Evolutionary conservation across 2,113 vertebrate genomes (phyloP), one percentile per base, ranked within the genome.

Genomic region (Fukomys damarensis): DNA sequence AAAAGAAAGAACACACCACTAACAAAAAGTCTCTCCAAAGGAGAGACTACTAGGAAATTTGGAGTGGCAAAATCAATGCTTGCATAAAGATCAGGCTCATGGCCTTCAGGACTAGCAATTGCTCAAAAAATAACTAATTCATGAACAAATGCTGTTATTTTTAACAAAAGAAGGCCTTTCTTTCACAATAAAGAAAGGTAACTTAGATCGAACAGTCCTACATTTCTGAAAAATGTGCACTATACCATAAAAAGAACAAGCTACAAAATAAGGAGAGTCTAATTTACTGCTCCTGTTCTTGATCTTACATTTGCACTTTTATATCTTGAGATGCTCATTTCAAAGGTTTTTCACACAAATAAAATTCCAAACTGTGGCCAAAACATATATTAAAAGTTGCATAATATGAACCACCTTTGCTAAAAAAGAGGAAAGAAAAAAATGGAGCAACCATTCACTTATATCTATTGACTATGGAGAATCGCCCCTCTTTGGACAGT

Each of bases 361-460:
- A 54, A 61, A 92, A 97, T 94, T 84, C 52, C 96, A 87, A 58
- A 46, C 41, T 83, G 65, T 74, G 84, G 97, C 52, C 58, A 63
- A 5, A 94, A 93, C 30, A 98, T 86, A 97, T 56, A 54, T 89
- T 95, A 6, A 96, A 98, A 96, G 17, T 35, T 93, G 70, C 91
- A 49, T 70, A 91, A 94, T 46, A 89, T 30, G 84, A 93, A 89
- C 58, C 49, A 16, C 22, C 74, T 97, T 96, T 72, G 68, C 24
- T 94, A 92, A 96, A 96, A 72, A 76, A 91, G 77, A 97, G 83
- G 13, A 17, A 92, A 84, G 92, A 65, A 38, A 68, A 95, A 94
- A 96, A 92, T 91, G 52, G 94, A 97, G n/a, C 22, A 95, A 35
- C 43, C 3, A 97, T 30, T 70, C 94, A 96, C 97, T 97, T 96